Evolutionary conservation across 1,140 invertebrate genomes (phyloP), one percentile per base, ranked within the genome.

Genomic region (Bombus soroeensis): DNA sequence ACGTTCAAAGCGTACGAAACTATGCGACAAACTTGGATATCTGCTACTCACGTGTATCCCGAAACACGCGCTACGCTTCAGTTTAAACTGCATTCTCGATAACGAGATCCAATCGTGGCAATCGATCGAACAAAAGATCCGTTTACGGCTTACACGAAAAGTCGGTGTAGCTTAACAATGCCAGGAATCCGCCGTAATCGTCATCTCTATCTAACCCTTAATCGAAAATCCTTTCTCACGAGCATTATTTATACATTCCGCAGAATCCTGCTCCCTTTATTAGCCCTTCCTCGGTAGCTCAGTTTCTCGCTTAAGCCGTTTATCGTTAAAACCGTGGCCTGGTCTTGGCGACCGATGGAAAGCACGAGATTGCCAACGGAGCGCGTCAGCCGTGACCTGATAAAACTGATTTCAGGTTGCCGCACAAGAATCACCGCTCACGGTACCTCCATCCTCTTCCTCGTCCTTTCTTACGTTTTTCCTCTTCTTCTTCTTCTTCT

Each of bases 341-440:
- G 78, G 73, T 70, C 53, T 64, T 43, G 37, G 57, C 47, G 82
- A 62, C 76, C 62, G 85, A 88, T 79, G 75, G 83, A 68, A 80
- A 72, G n/a, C 81, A 59, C n/a, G 68, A 82, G 81, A 87, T 88
- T 85, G 70, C 57, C 75, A 79, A 9, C 34, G 82, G 43, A 75
- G 72, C 68, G 87, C 68, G 72, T 59, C 79, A 87, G 78, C 39
- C 85, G 75, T 90, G 74, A 87, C 72, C 85, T 53, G 76, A 85
- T 79, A 91, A 90, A 89, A 81, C 83, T 86, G 90, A 85, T 91
- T 89, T 87, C 47, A 82, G 64, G 72, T 81, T 85, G 57, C 47
- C 64, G 74, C 57, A 64, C 37, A 66, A 81, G 62, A 34, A 90
- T 53, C 47, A 18, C 47, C 80, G 32, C 15, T 62, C 72, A 18